A percentile compares a stretch with the other conserved stretches of the same genome.
These are phyloP conservation scores for Frankliniella fusca DNA, from an alignment of 2,888 invertebrate genomes.

Conservation along the genomic window DNA sequence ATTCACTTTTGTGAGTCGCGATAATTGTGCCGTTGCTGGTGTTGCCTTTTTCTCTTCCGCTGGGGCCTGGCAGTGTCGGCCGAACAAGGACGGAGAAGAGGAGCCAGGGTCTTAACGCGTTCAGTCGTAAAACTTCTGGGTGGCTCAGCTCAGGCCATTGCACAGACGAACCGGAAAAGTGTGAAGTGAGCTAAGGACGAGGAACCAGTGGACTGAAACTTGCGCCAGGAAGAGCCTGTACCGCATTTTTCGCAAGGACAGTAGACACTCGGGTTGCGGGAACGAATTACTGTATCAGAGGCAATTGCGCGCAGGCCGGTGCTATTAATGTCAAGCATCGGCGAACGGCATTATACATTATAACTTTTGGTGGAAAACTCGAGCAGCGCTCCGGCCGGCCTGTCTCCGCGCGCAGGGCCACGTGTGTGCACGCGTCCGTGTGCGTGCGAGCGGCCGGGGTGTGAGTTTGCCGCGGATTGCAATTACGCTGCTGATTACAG, in stretches of 20 bases:
- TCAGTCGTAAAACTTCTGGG: too few species aligned
- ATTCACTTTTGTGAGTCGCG: not conserved
- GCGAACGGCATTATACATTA: not conserved
- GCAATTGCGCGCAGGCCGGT: not conserved
- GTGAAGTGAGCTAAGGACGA: not conserved
- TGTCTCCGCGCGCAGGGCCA: not conserved
- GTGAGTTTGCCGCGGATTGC: not conserved
- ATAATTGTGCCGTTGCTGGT: not conserved
- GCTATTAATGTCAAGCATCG: not conserved
- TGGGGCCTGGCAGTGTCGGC: too few species aligned
- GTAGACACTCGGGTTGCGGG: too few species aligned
- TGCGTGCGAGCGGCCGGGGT: not conserved
- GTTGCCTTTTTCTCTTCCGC: not conserved
- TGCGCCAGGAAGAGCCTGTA: too few species aligned
- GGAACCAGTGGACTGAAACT: too few species aligned
- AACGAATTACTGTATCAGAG: too few species aligned
- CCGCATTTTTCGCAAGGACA: too few species aligned
- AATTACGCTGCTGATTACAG: slow-evolving; percentile 16
- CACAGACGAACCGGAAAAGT: not conserved
- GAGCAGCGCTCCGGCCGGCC: not conserved
- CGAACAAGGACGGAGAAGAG: too few species aligned
- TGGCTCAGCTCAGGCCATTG: too few species aligned
- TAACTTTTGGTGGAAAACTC: not conserved
- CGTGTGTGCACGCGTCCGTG: not conserved
- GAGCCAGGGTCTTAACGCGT: too few species aligned